Evolutionary conservation across 2,888 invertebrate species (phyloP), one percentile per base, ranked within the genome.

Genomic region (Cordilura impudica): DNA sequence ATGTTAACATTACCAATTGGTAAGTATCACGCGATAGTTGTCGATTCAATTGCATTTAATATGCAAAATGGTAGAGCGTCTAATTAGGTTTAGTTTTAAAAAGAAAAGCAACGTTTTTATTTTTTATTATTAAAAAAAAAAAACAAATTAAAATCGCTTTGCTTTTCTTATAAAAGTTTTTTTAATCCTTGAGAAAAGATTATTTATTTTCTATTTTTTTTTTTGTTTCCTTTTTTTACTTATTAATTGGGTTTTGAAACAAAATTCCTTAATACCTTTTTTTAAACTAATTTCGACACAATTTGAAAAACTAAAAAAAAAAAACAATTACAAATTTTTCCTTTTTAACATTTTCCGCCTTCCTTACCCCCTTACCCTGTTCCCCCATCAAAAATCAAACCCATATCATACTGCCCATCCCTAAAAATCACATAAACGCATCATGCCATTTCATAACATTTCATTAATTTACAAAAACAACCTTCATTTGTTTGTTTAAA

Each of bases 1-100:
- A 91, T 93, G 86, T 90, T 93, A 53, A 93, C 93, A 70, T 87
- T 93, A 83, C 93, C 93, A 79, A 92, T 93, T 83, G 92, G 93
- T 93, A 84, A 89, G 88, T 88, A 51, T 87, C 16, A 39, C 4
- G 12, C 10, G 12, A 35, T 35, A 35, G 12, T 35, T 12, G n/a
- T 82, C 82, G 21, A 21, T 12, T 7, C 12, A 29, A 29, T 12
- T 29, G 16, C 29, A 19, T 19, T 39, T n/a, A n/a, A n/a, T n/a
- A n/a, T n/a, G n/a, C n/a, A 47, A 47, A 31, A 29, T 18, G 39
- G 29, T 53, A 35, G 14, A 14, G 5, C 16, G n/a, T 43, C 43
- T 16, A 16, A 16, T 12, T 31, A 29, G 18, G 35, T 35, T 19
- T 47, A 47, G 14, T 16, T 45, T 63, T 19, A 14, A 31, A 58